Evolutionary conservation across 2,888 invertebrate genomes (phyloP).

Genomic region (Leptinotarsa peninsularis): DNA sequence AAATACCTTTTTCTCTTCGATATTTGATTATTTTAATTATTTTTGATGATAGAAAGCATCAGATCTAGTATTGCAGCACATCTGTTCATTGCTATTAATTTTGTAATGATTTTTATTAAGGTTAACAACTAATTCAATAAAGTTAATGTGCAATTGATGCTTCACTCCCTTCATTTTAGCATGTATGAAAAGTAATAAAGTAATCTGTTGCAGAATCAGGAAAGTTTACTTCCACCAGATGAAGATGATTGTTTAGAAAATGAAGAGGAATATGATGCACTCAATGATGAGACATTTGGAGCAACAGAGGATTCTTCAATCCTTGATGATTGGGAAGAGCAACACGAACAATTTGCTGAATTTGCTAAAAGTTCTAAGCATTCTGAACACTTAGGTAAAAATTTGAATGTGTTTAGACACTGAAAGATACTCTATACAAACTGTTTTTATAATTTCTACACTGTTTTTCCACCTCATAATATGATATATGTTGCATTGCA

Average conservation of each 20-base stretch:
- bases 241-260: constrained; percentile 71
- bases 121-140: constrained; percentile 20
- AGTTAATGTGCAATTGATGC: no score
- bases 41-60: no score
- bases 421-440: not conserved
- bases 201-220: constrained; percentile 58
- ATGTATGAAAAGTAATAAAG: no score
- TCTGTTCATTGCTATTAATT: constrained; percentile 10
- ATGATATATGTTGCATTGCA: no score
- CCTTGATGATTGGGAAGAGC: constrained; percentile 78
- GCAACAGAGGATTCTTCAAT: constrained; percentile 71
- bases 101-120: constrained; percentile 27
- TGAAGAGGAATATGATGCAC: constrained; percentile 88
- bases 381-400: constrained; percentile 58
- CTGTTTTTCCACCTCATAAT: no score
- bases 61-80: no score
- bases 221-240: constrained; percentile 68
- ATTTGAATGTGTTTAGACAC: constrained; percentile 11
- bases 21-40: not conserved
- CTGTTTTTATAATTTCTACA: no score
- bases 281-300: constrained; percentile 94
- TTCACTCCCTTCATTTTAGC: no score
- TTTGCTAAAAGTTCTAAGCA: constrained; percentile 69
- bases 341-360: constrained; percentile 77
- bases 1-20: not conserved